Percentiles rank a stretch among this genome's conserved stretches.
Conservation (phyloP, 2,888 invertebrate genomes). For the Microchrysa polita region DNA sequence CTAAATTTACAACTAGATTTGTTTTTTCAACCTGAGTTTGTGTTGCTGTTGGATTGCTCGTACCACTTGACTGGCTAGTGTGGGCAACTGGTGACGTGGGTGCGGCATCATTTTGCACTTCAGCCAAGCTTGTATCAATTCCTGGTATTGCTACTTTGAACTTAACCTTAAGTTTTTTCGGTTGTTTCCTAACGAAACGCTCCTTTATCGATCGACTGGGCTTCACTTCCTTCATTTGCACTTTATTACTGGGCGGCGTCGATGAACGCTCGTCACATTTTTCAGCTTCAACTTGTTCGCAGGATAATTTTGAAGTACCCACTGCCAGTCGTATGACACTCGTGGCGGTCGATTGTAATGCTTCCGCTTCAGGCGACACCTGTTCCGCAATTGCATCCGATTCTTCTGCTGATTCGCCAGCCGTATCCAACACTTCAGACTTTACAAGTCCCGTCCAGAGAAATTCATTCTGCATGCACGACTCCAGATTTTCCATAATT, state of each 20-base stretch:
- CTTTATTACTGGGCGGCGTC: not conserved
- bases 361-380: not conserved
- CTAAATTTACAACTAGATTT: constrained; percentile 36
- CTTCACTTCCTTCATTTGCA: no score
- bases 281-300: constrained; percentile 15
- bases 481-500: constrained; percentile 61
- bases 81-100: not conserved
- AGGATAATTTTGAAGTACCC: not conserved
- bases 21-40: constrained; percentile 38
- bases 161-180: constrained; percentile 62
- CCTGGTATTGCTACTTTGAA: constrained; percentile 55
- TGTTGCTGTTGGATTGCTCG: not conserved
- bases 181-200: constrained; percentile 55
- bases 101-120: not conserved
- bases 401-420: constrained; percentile 9
- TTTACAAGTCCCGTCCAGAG: constrained; percentile 38
- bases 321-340: constrained; percentile 64
- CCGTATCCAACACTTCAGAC: constrained; percentile 28
- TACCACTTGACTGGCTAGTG: not conserved
- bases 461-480: constrained; percentile 33
- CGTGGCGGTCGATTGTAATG: constrained; percentile 56
- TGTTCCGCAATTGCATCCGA: constrained; percentile 48
- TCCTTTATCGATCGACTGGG: not conserved
- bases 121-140: not conserved
- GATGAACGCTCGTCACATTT: not conserved